Evolutionary conservation across 2,797 vertebrate genomes (phyloP).

Genomic region (Dicrostonyx torquatus): DNA sequence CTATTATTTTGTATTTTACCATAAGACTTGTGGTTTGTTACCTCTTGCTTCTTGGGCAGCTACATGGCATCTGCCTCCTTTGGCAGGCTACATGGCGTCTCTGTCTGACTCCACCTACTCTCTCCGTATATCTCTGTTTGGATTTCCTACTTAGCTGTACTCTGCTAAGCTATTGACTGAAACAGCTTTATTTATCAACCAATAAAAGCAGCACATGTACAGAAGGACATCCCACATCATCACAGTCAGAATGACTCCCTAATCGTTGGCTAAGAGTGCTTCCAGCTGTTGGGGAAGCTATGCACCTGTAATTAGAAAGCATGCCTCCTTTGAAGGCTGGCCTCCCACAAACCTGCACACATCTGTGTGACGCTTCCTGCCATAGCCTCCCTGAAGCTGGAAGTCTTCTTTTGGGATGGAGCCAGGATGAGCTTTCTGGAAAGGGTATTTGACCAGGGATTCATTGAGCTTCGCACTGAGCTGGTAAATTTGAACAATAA

Average conservation of each 20-base stretch:
- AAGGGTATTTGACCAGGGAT: background rate
- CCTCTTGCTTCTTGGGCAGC: no score
- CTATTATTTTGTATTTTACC: no score
- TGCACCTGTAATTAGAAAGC: background rate
- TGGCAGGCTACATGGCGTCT: no score
- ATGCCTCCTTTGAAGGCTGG: background rate
- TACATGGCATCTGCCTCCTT: no score
- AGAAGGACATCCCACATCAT: no score
- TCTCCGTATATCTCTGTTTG: no score
- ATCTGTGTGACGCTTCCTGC: background rate
- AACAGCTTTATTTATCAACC: no score
- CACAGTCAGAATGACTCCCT: background rate
- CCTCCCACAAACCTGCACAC: background rate
- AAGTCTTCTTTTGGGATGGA: background rate
- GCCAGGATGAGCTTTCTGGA: background rate
- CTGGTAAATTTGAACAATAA: background rate
- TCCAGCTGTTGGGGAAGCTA: background rate
- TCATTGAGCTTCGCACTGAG: background rate
- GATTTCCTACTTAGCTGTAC: no score
- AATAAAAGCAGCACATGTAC: no score
- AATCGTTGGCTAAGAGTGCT: background rate
- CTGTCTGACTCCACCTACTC: no score
- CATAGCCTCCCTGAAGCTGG: background rate
- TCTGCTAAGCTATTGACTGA: no score
- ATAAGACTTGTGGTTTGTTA: no score